These are phyloP conservation scores for Aphrocallistes beatrix DNA, from an alignment of 37 sponge, comb jelly and placozoan species.

Conservation along the genomic window DNA sequence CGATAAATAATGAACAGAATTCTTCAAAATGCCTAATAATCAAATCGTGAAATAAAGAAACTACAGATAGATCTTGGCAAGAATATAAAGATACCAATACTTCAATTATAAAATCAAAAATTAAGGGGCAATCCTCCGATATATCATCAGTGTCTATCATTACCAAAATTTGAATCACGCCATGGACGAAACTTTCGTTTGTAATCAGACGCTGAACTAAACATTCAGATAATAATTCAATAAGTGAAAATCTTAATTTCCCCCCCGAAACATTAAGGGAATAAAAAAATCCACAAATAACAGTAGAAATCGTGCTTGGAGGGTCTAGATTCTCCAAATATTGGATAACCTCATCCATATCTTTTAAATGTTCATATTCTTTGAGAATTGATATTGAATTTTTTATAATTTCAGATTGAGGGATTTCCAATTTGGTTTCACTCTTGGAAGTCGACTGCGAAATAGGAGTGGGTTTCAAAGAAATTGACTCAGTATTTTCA, in stretches of 20 bases:
- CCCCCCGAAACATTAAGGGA: neutral
- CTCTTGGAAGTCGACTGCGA: neutral
- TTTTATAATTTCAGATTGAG: neutral
- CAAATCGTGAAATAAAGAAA: too few species aligned
- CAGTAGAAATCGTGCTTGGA: neutral
- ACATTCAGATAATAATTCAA: neutral
- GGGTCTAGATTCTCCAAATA: neutral
- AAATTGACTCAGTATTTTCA: neutral
- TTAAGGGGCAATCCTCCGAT: neutral
- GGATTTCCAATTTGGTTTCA: neutral
- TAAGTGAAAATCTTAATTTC: neutral
- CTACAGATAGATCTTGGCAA: too few species aligned
- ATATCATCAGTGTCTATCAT: neutral
- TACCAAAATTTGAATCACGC: neutral
- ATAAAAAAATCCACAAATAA: neutral
- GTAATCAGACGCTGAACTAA: neutral
- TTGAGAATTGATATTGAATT: neutral
- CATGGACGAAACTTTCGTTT: neutral
- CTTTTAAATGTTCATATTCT: neutral
- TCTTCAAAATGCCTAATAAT: too few species aligned
- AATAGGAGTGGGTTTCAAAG: neutral
- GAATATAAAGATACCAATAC: neutral
- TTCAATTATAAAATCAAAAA: neutral
- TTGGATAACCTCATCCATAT: neutral
- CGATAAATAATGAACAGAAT: too few species aligned